Percentiles rank a stretch among this genome's conserved stretches.
phyloP scores from a whole-genome alignment of 2,113 vertebrate genomes.

The Gasterosteus aculeatus region DNA sequence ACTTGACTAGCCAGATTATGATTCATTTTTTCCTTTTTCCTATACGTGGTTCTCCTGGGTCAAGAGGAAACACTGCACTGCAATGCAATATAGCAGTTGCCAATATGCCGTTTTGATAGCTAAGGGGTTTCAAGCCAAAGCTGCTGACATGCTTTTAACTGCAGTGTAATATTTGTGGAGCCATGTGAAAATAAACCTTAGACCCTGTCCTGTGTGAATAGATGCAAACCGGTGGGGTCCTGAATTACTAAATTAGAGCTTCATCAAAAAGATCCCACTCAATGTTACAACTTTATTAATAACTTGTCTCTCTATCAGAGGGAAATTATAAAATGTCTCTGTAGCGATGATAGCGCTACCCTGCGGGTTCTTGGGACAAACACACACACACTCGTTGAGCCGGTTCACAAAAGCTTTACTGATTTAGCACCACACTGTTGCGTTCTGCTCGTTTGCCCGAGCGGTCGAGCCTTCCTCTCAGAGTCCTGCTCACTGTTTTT shows the following conservation, averaged over 20 bases:
- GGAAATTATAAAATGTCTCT: neutral
- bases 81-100: constrained; percentile 27
- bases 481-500: no score
- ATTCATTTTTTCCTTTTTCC: constrained; percentile 13
- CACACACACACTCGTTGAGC: no score
- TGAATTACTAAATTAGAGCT: neutral
- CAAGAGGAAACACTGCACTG: neutral
- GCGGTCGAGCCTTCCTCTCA: no score
- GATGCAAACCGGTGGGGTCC: neutral
- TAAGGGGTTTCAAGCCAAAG: constrained; percentile 12
- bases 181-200: constrained; percentile 18
- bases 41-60: neutral
- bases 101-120: constrained; percentile 16
- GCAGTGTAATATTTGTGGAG: constrained; percentile 17
- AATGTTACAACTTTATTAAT: neutral
- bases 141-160: constrained; percentile 24
- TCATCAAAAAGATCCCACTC: neutral
- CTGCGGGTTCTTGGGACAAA: no score
- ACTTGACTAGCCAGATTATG: neutral
- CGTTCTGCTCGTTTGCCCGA: no score
- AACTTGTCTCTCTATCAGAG: neutral
- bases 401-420: no score
- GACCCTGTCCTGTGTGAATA: neutral
- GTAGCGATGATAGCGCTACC: no score
- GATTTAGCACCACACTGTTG: no score